A percentile compares a stretch with the other conserved stretches of the same genome.
Evolutionary conservation across 1,140 invertebrate species (phyloP).

Genomic region (Drosophila repletoides): DNA sequence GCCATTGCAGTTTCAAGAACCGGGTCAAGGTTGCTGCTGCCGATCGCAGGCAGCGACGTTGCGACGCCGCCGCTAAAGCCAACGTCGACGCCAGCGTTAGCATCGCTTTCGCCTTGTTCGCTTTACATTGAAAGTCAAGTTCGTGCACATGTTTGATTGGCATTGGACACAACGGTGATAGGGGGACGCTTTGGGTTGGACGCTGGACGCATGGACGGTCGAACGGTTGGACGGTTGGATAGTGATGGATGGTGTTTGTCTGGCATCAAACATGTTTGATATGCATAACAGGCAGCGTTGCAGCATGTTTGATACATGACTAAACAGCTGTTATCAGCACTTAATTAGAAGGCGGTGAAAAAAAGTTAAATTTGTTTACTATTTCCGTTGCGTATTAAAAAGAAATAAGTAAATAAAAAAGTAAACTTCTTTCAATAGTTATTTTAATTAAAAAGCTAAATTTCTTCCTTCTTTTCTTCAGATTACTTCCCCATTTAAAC

Average conservation of each 20-base stretch:
- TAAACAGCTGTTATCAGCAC: not conserved
- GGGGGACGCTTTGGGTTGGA: slow-evolving; percentile 8
- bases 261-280: slow-evolving; percentile 28
- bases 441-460: too few relatives aligned
- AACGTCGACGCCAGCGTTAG: slow-evolving; percentile 1
- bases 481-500: too few relatives aligned
- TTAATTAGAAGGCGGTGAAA: too few relatives aligned
- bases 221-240: too few relatives aligned
- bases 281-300: not conserved
- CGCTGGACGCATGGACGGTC: not conserved
- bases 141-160: slow-evolving; percentile 65
- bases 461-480: too few relatives aligned
- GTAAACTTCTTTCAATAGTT: too few relatives aligned
- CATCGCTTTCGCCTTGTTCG: slow-evolving; percentile 73
- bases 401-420: too few relatives aligned
- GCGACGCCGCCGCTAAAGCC: slow-evolving; percentile 14
- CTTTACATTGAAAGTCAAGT: slow-evolving; percentile 79
- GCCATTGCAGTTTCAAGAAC: slow-evolving; percentile 78
- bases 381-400: too few relatives aligned
- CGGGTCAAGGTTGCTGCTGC: slow-evolving; percentile 71
- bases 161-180: slow-evolving; percentile 21
- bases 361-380: too few relatives aligned
- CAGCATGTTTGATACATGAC: slow-evolving; percentile 21
- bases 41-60: slow-evolving; percentile 39
- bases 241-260: not conserved